Evolutionary conservation across 1,140 invertebrate genomes (phyloP).

Genomic region (Conus betulinus): DNA sequence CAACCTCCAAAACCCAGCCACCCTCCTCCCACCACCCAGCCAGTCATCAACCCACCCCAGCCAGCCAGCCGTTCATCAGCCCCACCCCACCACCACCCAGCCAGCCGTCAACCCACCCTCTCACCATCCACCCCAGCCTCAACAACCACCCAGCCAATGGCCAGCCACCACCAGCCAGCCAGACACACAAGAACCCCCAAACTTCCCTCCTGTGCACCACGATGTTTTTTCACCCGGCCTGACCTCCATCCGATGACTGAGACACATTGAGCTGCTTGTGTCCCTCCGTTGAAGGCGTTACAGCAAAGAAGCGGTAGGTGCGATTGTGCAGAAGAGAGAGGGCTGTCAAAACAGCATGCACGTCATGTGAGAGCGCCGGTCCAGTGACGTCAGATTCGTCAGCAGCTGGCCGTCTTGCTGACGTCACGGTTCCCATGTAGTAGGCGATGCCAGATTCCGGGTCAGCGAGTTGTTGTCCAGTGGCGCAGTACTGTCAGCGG

Average conservation of each 20-base stretch:
- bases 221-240: too few relatives aligned
- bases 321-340: constrained; percentile 46
- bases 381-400: constrained; percentile 37
- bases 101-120: too few relatives aligned
- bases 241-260: constrained; percentile 52
- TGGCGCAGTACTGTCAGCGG: constrained; percentile 47
- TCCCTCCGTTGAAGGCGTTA: constrained; percentile 53
- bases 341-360: constrained; percentile 37
- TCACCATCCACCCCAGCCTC: too few relatives aligned
- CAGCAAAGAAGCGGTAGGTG: constrained; percentile 42
- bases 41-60: too few relatives aligned
- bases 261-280: constrained; percentile 47
- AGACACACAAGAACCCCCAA: too few relatives aligned
- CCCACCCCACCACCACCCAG: too few relatives aligned
- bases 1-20: too few relatives aligned
- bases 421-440: constrained; percentile 37
- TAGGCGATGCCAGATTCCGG: constrained; percentile 53
- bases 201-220: too few relatives aligned
- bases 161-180: too few relatives aligned
- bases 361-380: constrained; percentile 31
- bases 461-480: constrained; percentile 56
- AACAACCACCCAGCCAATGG: too few relatives aligned
- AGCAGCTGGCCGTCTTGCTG: constrained; percentile 38
- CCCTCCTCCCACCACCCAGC: too few relatives aligned
- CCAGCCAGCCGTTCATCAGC: too few relatives aligned